Base-by-base conservation (phyloP, 1,140 invertebrate genomes). In the Mesaphorura yosii region DNA sequence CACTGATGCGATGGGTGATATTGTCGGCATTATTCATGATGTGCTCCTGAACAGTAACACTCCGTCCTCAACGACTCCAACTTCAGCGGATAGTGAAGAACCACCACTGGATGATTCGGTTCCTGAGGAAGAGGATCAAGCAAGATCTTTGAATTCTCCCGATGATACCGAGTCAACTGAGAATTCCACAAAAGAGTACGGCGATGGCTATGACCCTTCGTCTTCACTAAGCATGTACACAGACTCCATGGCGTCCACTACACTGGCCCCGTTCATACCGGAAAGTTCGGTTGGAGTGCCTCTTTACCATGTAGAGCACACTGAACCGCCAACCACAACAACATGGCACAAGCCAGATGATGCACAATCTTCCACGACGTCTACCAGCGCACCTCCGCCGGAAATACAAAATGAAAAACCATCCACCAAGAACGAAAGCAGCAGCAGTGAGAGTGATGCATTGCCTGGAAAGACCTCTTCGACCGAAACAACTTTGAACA, bases 321-420 rank as follows among this genome's bases (percentile, higher is more conserved):
- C 58, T 25, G 60, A 63, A 15, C 60, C 60, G 10, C 60, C 60
- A 1, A 57, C 54, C 17, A 51, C 53, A 15, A 57, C 60, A 6
- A 63, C 58, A n/a, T 63, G 57, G 51, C 60, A 59, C 23, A 56
- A 57, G 51, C 60, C 60, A 31, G 57, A 59, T 17, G 54, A 62
- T 14, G n/a, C 20, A 10, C 17, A 29, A 4, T 45, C 47, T 15
- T 34, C 49, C n/a, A 27, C 51, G 10, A 41, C 48, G 2, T 38
- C 34, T 37, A 48, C 46, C 23, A n/a, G 10, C 31, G 10, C 31
- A 34, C 31, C 31, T 34, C n/a, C 31, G 10, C 31, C 31, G 31
- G 10, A 10, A 10, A n/a, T n/a, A 34, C 31, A 10, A 34, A 10
- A 10, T 34, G 31, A 10, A 34, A 34, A 10, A 10, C 31, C 31